phyloP scores from a whole-genome alignment of 2,888 invertebrate genomes.

The Elmis aenea region DNA sequence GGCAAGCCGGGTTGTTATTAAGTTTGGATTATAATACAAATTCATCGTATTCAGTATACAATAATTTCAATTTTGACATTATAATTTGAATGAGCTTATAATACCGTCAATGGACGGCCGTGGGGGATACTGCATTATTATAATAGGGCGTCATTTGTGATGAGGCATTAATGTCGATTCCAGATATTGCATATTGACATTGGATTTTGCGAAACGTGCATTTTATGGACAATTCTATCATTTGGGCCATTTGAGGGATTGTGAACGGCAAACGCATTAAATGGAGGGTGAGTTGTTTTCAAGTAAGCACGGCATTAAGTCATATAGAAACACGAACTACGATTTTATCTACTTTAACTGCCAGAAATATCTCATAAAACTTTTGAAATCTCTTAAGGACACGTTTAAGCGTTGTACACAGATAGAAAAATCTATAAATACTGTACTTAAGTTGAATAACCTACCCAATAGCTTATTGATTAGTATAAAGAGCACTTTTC shows the following conservation, averaged over 20 bases:
- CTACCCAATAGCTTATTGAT: too few species aligned
- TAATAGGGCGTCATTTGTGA: too few species aligned
- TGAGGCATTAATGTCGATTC: too few species aligned
- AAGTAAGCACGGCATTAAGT: slow-evolving; percentile 15
- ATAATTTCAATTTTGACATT: too few species aligned
- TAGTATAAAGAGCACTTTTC: too few species aligned
- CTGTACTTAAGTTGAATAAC: too few species aligned
- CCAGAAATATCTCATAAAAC: slow-evolving; percentile 7
- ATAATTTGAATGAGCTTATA: too few species aligned
- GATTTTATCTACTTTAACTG: slow-evolving; percentile 10
- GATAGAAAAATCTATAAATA: slow-evolving; percentile 7
- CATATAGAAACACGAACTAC: slow-evolving; percentile 15
- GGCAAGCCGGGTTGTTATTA: too few species aligned
- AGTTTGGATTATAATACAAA: too few species aligned
- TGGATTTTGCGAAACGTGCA: slow-evolving; percentile 27
- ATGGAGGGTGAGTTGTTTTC: slow-evolving; percentile 19
- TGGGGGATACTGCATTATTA: too few species aligned
- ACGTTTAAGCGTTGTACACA: slow-evolving; percentile 4
- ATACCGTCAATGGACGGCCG: too few species aligned
- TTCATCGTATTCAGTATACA: too few species aligned
- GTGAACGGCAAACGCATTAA: slow-evolving; percentile 22
- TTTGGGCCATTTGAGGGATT: slow-evolving; percentile 22
- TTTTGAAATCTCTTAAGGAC: slow-evolving; percentile 5
- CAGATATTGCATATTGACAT: slow-evolving; percentile 28
- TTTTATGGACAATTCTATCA: slow-evolving; percentile 26